Evolutionary conservation across 2,113 vertebrate genomes (phyloP), one percentile per base, ranked within the genome.

Genomic region (Brienomyrus longianalis): DNA sequence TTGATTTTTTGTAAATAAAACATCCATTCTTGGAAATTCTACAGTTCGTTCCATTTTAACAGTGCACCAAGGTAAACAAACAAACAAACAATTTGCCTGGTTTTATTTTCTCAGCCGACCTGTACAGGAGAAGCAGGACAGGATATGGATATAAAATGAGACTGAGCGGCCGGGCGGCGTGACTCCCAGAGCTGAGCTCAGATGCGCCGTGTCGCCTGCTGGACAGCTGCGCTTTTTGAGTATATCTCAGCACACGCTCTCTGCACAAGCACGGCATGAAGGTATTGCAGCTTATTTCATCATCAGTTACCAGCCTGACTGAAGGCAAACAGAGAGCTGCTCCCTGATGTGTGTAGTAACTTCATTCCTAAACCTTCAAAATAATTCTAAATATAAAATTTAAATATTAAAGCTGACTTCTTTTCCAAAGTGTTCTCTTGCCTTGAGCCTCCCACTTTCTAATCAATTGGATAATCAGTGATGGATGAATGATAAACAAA

Each of bases 251-350:
- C 35, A 87, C 54, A 43, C 19, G 13, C 27, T 56, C 54, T 80
- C 47, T 1, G 21, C 43, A 91, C 90, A 93, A 93, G 92, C 90
- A 17, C 48, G 3, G 15, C 93, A 94, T 90, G 92, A 92, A 92
- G 95, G 91, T 84, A 93, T 96, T 96, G 95, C 96, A 94, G 91
- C 91, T 93, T 93, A 94, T 96, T 96, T 96, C 96, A 96, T 96
- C 96, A 96, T 91, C 95, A 95, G 91, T 94, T 95, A 88, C 27
- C 45, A 48, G 83, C 45, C 39, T 84, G 83, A 80, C 74, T 43
- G 74, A 80, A 80, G 35, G 95, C 95, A 95, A 95, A 95, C 92
- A 93, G 90, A 92, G 43, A 93, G 89, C 83, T 43, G 43, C 59
- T 31, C 45, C 47, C 85, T 88, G 52, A 21, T 17, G 74, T 17